Evolutionary conservation across 2,113 vertebrate genomes (phyloP), one percentile per base, ranked within the genome.

Genomic region (Daphoenositta chrysoptera): DNA sequence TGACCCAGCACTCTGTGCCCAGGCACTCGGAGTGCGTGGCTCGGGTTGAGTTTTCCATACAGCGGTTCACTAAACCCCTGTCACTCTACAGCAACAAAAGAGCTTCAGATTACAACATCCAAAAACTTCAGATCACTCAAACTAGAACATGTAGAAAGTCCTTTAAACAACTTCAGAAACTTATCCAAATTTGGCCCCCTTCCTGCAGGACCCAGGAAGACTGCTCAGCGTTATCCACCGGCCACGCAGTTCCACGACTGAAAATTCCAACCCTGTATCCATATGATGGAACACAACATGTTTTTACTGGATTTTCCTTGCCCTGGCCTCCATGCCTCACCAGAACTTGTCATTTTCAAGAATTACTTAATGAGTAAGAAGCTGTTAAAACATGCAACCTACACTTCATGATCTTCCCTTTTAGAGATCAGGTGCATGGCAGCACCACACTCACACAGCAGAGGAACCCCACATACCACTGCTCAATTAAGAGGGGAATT

Each of bases 281-380:
- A 10, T 7, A 7, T 0, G 6, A 35, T 27, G 16, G 19, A 75
- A 70, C 11, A 35, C 0, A 0, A 20, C 6, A 0, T 13, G 13
- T 5, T 68, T 39, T 51, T 33, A 50, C 54, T 13, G 42, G 18
- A 13, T 82, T 69, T 37, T 31, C 50, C 30, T 63, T 65, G 51
- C n/a, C 66, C 61, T 90, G 75, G 35, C 42, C 64, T 50, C n/a
- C 11, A 17, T 26, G 42, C 78, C 42, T 89, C 47, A 60, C 27
- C 47, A 70, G 7, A 50, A 65, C 4, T 13, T 64, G 51, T 8
- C 10, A 14, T 79, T 83, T 90, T 23, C 44, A 81, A 16, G 56
- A 66, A 56, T 35, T 54, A 33, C 37, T 44, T 53, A 37, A 47
- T 54, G 24, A 82, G 7, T 42, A 70, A 83, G 54, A 8, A 63